These are phyloP conservation scores for Phasia obesa DNA, from an alignment of 2,888 invertebrate species.

Conservation along the genomic window DNA sequence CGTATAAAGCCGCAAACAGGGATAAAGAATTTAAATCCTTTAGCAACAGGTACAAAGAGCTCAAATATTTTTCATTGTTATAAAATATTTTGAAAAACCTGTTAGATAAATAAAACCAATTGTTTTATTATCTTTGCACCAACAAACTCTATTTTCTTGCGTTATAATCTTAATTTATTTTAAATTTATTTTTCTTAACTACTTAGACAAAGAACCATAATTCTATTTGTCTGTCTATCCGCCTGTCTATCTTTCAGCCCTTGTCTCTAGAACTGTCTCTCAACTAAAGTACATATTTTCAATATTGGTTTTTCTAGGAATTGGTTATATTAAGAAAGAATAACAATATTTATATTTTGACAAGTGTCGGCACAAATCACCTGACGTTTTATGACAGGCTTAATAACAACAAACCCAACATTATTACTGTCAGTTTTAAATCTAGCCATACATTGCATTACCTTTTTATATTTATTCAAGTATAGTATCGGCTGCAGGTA, in stretches of 20 bases:
- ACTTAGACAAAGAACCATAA: neutral
- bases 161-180: conserved; percentile 10
- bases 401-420: conserved; percentile 12
- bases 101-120: conserved; percentile 22
- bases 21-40: conserved; percentile 39
- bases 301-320: conserved; percentile 47
- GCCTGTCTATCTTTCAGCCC: neutral
- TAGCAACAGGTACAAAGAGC: conserved; percentile 72
- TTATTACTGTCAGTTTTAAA: conserved; percentile 45
- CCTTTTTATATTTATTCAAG: neutral
- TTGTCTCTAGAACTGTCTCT: conserved; percentile 2
- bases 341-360: conserved; percentile 55
- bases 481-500: neutral
- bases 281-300: conserved; percentile 24
- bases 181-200: conserved; percentile 19
- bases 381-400: conserved; percentile 65
- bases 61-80: neutral
- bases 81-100: conserved; percentile 20
- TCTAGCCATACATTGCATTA: conserved; percentile 7
- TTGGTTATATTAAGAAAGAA: conserved; percentile 19
- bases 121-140: neutral
- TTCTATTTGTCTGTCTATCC: neutral
- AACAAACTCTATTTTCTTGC: neutral
- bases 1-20: conserved; percentile 78
- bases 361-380: conserved; percentile 67